Conservation (phyloP, 1,140 invertebrate species). For the Diachasma alloeum region DNA sequence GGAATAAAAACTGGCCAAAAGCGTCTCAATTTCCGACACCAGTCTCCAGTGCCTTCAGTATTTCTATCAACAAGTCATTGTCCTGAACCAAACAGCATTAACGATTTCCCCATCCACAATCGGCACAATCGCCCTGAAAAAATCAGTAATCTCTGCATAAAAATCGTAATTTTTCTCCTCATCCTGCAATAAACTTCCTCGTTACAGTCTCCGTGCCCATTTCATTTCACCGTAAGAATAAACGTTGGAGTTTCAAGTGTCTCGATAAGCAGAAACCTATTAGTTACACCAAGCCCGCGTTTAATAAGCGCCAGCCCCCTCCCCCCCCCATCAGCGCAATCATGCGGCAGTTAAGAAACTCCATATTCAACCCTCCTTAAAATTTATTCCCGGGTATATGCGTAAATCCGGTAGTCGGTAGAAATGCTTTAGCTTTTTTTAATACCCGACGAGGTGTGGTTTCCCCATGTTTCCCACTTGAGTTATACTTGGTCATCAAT, state of each 20-base stretch:
- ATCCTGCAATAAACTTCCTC: neutral
- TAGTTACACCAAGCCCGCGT: neutral
- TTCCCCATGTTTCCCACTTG: neutral
- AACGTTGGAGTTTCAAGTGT: neutral
- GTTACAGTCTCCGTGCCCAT: neutral
- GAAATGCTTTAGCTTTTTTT: neutral
- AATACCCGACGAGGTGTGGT: neutral
- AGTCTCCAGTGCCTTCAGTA: too few relatives aligned
- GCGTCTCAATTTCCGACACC: too few relatives aligned
- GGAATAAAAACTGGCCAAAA: too few relatives aligned
- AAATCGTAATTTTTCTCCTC: neutral
- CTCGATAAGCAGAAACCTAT: neutral
- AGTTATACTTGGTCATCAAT: neutral
- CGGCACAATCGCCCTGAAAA: neutral
- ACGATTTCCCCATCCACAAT: too few relatives aligned
- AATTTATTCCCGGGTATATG: neutral
- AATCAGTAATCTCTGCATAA: neutral
- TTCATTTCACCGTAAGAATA: neutral
- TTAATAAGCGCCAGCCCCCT: neutral
- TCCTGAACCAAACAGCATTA: too few relatives aligned
- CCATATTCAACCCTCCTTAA: neutral
- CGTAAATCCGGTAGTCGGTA: conserved; percentile 1
- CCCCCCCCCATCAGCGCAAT: neutral
- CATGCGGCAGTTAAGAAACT: neutral
- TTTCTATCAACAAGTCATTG: too few relatives aligned